Conservation (phyloP, 2,888 invertebrate species). For the Matsumyia berberina region DNA sequence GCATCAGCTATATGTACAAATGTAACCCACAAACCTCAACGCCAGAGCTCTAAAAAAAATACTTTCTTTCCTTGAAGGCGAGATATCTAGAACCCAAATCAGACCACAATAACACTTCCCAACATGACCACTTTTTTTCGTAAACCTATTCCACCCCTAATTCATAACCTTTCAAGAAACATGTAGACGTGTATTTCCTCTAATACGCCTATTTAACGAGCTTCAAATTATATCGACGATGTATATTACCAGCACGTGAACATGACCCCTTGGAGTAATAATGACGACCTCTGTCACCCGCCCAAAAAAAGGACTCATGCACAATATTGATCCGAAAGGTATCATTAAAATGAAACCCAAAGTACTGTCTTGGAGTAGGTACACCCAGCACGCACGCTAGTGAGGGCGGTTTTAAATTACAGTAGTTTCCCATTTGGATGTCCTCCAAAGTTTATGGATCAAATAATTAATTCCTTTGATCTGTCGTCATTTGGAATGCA, state of each 20-base stretch:
- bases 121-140: not conserved
- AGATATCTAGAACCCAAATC: not conserved
- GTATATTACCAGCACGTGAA: constrained; percentile 40
- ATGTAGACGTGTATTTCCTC: constrained; percentile 34
- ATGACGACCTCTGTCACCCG: constrained; percentile 5
- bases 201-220: constrained; percentile 59
- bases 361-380: not conserved
- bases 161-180: not conserved
- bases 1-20: no score
- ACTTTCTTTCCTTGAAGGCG: no score
- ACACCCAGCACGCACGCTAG: constrained; percentile 1
- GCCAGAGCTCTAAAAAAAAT: no score
- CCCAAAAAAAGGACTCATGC: not conserved
- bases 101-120: not conserved
- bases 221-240: not conserved
- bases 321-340: constrained; percentile 1
- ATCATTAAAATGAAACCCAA: constrained; percentile 7
- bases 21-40: no score
- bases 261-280: constrained; percentile 22
- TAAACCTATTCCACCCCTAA: constrained; percentile 1
- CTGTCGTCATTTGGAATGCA: constrained; percentile 26
- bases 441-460: constrained; percentile 27
- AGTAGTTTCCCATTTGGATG: no score
- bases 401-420: not conserved
- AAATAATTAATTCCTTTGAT: constrained; percentile 65